A percentile compares a stretch with the other conserved stretches of the same genome.
Evolutionary conservation across 2,113 vertebrate species (phyloP).

Genomic region (Chamaetylas fuelleborni): DNA sequence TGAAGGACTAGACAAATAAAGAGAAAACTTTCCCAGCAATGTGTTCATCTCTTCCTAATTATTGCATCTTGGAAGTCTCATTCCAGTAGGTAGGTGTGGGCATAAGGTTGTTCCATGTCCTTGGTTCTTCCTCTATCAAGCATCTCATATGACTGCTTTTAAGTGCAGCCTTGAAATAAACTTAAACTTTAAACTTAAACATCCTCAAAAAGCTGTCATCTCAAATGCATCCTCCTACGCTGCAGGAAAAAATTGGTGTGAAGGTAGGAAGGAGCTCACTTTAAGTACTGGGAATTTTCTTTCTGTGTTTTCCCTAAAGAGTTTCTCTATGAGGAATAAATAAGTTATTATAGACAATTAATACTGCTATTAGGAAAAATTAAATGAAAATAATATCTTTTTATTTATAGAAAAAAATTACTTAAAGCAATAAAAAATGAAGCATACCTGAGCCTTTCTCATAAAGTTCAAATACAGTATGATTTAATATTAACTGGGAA

Average conservation of each 20-base stretch:
- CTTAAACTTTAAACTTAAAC: too few species aligned
- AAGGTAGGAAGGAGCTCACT: neutral
- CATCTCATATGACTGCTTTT: neutral
- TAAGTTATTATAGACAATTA: neutral
- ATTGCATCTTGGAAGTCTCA: neutral
- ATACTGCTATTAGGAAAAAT: neutral
- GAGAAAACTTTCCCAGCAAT: neutral
- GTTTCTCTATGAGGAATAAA: neutral
- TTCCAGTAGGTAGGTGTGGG: neutral
- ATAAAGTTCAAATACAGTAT: neutral
- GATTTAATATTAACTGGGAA: neutral
- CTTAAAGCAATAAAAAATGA: neutral
- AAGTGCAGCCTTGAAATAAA: neutral
- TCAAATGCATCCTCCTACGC: neutral
- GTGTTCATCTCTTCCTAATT: neutral
- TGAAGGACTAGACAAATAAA: neutral
- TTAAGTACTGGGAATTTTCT: neutral
- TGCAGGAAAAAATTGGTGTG: neutral
- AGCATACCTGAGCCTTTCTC: neutral
- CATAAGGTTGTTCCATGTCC: neutral
- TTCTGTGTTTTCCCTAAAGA: neutral
- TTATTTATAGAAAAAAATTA: neutral
- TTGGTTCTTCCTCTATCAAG: neutral
- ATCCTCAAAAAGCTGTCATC: neutral
- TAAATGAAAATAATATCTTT: fast-evolving